These are phyloP conservation scores for Pseudolaguvia tuberculata DNA, from an alignment of 2,113 vertebrate genomes.

Conservation along the genomic window DNA sequence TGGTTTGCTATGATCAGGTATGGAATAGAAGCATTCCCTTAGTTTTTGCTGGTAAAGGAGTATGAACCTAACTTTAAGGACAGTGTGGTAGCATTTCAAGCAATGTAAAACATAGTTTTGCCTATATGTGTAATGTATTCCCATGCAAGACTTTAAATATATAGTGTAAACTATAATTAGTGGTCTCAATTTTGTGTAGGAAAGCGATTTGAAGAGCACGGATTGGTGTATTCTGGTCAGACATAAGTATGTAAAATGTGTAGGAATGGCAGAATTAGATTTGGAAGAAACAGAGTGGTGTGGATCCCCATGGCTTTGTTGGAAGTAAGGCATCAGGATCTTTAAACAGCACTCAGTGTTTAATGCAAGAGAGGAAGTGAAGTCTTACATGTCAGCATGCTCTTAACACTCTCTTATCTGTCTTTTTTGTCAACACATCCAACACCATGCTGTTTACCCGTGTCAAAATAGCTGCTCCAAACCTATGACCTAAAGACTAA, in stretches of 20 bases:
- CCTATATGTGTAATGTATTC: slow-evolving; percentile 13
- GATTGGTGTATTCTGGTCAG: slow-evolving; percentile 9
- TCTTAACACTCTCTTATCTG: slow-evolving; percentile 40
- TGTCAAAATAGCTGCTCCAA: slow-evolving; percentile 23
- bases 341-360: slow-evolving; percentile 1
- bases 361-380: slow-evolving; percentile 36
- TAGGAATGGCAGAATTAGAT: slow-evolving; percentile 1
- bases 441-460: slow-evolving; percentile 24
- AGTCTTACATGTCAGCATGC: slow-evolving; percentile 20
- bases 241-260: slow-evolving; percentile 7
- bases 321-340: slow-evolving; percentile 2
- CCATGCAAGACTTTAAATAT: slow-evolving; percentile 14
- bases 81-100: background rate
- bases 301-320: slow-evolving; percentile 16
- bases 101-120: background rate
- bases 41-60: slow-evolving; percentile 21
- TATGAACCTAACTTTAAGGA: slow-evolving; percentile 4
- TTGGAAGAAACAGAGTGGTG: slow-evolving; percentile 2
- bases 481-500: slow-evolving; percentile 40
- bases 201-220: background rate
- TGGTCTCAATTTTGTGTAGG: background rate
- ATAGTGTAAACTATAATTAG: slow-evolving; percentile 10
- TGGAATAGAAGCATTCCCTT: background rate
- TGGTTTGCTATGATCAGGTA: slow-evolving; percentile 12
- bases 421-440: background rate